Evolutionary conservation across 2,888 invertebrate genomes (phyloP).

Genomic region (Eristalis arbustorum): DNA sequence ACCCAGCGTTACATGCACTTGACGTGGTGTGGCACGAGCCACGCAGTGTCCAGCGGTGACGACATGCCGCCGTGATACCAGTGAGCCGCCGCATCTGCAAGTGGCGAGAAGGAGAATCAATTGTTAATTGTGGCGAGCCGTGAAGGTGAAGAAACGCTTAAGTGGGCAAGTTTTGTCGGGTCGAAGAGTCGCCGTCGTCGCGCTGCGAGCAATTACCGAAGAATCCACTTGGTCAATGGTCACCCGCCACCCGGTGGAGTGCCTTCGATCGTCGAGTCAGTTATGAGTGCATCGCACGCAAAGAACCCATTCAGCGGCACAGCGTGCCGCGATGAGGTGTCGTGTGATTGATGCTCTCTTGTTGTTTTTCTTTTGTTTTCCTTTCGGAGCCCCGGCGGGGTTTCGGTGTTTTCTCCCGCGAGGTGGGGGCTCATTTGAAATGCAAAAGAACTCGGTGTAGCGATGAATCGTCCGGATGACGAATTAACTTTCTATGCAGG

Average conservation of each 20-base stretch:
- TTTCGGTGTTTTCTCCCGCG: slow-evolving; percentile 2
- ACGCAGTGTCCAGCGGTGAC: slow-evolving; percentile 97
- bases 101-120: slow-evolving; percentile 27
- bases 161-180: background rate
- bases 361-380: background rate
- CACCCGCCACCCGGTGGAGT: background rate
- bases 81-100: slow-evolving; percentile 92
- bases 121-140: slow-evolving; percentile 28
- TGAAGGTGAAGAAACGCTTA: slow-evolving; percentile 1
- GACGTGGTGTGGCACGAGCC: slow-evolving; percentile 92
- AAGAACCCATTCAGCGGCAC: background rate
- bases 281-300: slow-evolving; percentile 1
- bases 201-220: background rate
- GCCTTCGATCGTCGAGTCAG: background rate
- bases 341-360: slow-evolving; percentile 35
- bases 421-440: slow-evolving; percentile 27
- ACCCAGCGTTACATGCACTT: slow-evolving; percentile 92
- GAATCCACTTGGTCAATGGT: background rate
- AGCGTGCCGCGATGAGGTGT: no score
- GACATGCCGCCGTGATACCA: slow-evolving; percentile 94
- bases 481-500: slow-evolving; percentile 38
- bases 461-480: background rate
- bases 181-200: background rate
- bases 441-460: slow-evolving; percentile 7
- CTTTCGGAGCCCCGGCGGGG: background rate